Evolutionary conservation across 1,140 invertebrate genomes (phyloP).

Genomic region (Brachionus manjavacas): DNA sequence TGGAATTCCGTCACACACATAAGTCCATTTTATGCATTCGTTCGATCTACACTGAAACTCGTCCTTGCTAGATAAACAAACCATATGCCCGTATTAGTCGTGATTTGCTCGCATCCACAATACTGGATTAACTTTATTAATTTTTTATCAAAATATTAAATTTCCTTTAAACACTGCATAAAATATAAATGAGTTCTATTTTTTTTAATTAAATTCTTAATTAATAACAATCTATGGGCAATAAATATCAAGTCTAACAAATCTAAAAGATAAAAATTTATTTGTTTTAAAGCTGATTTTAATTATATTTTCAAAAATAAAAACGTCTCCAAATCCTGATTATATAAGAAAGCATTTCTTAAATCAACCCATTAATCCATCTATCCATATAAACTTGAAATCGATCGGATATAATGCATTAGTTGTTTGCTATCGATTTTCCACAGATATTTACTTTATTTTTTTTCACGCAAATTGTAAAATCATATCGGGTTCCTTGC

Average conservation of each 20-base stretch:
- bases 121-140: not conserved
- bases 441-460: not conserved
- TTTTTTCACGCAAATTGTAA: not conserved
- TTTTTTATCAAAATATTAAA: slow-evolving; percentile 8
- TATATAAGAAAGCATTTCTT: not conserved
- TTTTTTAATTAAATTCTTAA: not conserved
- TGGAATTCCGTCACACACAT: slow-evolving; percentile 40
- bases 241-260: not conserved
- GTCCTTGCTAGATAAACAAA: slow-evolving; percentile 30
- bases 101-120: not conserved
- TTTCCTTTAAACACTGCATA: not conserved
- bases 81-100: slow-evolving; percentile 18
- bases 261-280: not conserved
- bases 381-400: not conserved
- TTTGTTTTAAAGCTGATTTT: not conserved
- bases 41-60: slow-evolving; percentile 40
- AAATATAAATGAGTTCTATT: not conserved
- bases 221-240: not conserved
- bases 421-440: not conserved
- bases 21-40: slow-evolving; percentile 40
- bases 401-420: not conserved
- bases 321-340: not conserved
- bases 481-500: not conserved
- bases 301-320: not conserved
- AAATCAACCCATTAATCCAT: not conserved